Evolutionary conservation across 2,113 vertebrate species (phyloP).

Genomic region (Speoplatyrhinus poulsoni): DNA sequence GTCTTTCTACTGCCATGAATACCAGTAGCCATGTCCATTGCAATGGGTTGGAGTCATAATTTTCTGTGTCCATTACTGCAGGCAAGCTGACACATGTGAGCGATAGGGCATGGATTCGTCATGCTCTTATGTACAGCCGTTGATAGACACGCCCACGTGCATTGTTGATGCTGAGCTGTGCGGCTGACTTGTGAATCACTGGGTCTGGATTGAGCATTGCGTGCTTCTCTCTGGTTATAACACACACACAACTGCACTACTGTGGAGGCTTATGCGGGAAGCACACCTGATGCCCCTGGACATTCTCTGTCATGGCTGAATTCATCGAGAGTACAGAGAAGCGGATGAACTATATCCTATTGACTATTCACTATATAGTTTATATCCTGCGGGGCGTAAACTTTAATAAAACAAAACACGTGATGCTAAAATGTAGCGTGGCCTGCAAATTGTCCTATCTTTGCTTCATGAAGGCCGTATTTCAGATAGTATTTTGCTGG

Average conservation of each 20-base stretch:
- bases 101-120: conserved; percentile 26
- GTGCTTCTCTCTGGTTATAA: conserved; percentile 36
- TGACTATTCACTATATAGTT: too few relatives aligned
- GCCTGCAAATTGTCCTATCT: too few relatives aligned
- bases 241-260: conserved; percentile 1
- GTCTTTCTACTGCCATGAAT: too few relatives aligned
- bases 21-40: background rate
- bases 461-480: too few relatives aligned
- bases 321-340: conserved; percentile 26
- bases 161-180: conserved; percentile 37
- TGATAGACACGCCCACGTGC: conserved; percentile 30
- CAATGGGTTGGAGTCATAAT: background rate
- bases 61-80: background rate
- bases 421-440: too few relatives aligned
- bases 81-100: conserved; percentile 12
- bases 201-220: conserved; percentile 24
- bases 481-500: background rate
- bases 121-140: conserved; percentile 30
- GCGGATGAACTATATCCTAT: conserved; percentile 27
- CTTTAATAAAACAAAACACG: too few relatives aligned
- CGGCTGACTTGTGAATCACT: conserved; percentile 15
- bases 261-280: conserved; percentile 13
- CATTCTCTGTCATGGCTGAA: conserved; percentile 37
- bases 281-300: conserved; percentile 55
- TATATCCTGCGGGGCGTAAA: too few relatives aligned